Evolutionary conservation across 2,113 vertebrate genomes (phyloP).

Genomic region (Leucoraja erinaceus): DNA sequence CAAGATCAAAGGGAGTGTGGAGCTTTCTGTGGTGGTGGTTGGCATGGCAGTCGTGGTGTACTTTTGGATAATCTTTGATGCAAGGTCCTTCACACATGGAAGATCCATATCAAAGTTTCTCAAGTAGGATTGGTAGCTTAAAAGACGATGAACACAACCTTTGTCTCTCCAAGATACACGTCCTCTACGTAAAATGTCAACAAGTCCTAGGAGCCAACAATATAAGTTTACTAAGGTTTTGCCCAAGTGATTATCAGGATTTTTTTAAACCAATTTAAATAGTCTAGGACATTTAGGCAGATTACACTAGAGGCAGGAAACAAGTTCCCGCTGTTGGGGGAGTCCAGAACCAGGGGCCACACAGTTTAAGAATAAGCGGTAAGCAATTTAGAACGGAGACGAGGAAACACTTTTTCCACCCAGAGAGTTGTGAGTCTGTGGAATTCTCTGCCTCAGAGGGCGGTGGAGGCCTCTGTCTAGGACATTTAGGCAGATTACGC

Average conservation of each 20-base stretch:
- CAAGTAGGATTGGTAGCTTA: neutral
- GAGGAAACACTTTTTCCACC: too few species aligned
- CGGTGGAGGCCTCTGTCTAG: too few species aligned
- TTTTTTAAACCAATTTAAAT: neutral
- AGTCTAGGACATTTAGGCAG: neutral
- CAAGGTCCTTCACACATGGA: constrained; percentile 9
- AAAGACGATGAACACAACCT: constrained; percentile 9
- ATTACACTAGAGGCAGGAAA: too few species aligned
- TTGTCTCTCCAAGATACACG: constrained; percentile 15
- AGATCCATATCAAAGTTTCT: neutral
- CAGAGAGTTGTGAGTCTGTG: too few species aligned
- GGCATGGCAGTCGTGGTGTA: neutral
- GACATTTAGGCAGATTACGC: too few species aligned
- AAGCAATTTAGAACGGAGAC: too few species aligned
- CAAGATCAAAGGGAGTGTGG: constrained; percentile 1
- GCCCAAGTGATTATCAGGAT: neutral
- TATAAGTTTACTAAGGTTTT: constrained; percentile 29
- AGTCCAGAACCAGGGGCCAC: too few species aligned
- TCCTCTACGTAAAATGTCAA: neutral
- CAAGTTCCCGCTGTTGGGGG: too few species aligned
- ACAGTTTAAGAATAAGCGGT: too few species aligned
- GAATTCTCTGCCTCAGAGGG: too few species aligned
- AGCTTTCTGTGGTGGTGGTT: neutral
- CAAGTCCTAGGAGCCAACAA: constrained; percentile 32
- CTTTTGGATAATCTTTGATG: neutral